phyloP scores from a whole-genome alignment of 2,888 invertebrate species.

The Caenorhabditis japonica region DNA sequence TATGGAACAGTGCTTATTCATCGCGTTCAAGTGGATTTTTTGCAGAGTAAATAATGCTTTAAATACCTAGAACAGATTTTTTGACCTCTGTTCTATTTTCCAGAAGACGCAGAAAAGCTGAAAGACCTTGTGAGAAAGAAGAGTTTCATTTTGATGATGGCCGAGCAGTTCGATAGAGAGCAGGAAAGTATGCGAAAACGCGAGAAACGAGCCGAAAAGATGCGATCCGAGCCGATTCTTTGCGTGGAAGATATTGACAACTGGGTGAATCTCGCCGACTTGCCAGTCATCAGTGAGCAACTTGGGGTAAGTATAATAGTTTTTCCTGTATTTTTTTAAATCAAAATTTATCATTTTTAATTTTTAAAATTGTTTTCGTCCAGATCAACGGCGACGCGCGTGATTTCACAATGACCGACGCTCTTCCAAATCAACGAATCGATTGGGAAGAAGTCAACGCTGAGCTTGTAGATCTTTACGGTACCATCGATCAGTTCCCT shows the following conservation, averaged over 20 bases:
- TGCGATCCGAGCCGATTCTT: slow-evolving; percentile 10
- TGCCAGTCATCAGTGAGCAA: slow-evolving; percentile 15
- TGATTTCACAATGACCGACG: slow-evolving; percentile 23
- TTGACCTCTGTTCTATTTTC: not conserved
- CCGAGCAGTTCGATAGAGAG: slow-evolving; percentile 27
- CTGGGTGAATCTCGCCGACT: slow-evolving; percentile 9
- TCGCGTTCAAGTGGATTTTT: slow-evolving; percentile 18
- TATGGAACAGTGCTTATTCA: slow-evolving; percentile 26
- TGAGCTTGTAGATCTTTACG: slow-evolving; percentile 9
- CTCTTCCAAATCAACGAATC: not conserved
- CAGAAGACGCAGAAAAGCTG: slow-evolving; percentile 34
- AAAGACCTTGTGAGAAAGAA: slow-evolving; percentile 19
- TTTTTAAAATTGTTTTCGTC: no score
- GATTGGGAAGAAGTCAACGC: slow-evolving; percentile 4
- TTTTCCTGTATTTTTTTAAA: no score
- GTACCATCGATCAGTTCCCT: slow-evolving; percentile 1
- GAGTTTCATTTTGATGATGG: slow-evolving; percentile 12
- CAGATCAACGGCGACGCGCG: slow-evolving; percentile 31
- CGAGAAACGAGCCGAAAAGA: not conserved
- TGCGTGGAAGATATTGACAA: slow-evolving; percentile 17
- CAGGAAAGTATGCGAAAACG: not conserved
- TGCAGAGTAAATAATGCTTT: slow-evolving; percentile 6
- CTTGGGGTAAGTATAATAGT: slow-evolving; percentile 33
- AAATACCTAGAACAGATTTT: not conserved
- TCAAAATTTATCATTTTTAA: no score